Base-by-base conservation (phyloP, 2,113 vertebrate species). In the Neodontobutis hainanensis region DNA sequence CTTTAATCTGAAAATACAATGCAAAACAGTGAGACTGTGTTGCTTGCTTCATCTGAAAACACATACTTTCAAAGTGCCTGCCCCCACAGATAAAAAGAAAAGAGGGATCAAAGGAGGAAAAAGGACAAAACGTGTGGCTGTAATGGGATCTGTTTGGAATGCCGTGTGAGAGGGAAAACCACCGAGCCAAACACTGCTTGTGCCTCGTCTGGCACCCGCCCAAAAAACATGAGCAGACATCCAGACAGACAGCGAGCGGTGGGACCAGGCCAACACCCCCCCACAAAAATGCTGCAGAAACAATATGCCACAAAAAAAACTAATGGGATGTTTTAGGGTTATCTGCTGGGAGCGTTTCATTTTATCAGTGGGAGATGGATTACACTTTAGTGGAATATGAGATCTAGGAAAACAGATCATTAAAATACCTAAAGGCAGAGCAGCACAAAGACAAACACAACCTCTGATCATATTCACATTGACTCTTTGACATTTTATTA, bases 131-230 rank as follows among this genome's bases (percentile, higher is more conserved):
- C 71, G 63, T 65, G 59, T 48, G 60, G 50, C 69, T 75, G 85
- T 83, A 86, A 86, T 69, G 61, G 70, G 76, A 88, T 87, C 78
- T 60, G 80, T 65, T 78, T 86, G 86, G 87, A 86, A 90, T 88
- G 82, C 43, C 40, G 43, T 36, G 70, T 62, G 64, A 84, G 80
- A 73, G 64, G 83, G 61, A 65, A 76, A 86, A 81, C 85, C 64
- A 6, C 56, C 11, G 68, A 65, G 50, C 19, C 49, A 70, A 75
- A 71, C 77, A 42, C 57, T 76, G 74, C 74, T 48, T 35, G 32
- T 8, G 0, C 59, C 67, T 69, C 16, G 53, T 32, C 65, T 78
- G 75, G 80, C 74, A 55, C 5, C 16, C 53, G 19, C 50, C 68
- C 62, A 77, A 59, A 80, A 75, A 49, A 51, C 47, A 49, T n/a